Evolutionary conservation across 1,140 invertebrate species (phyloP), one percentile per base, ranked within the genome.

Genomic region (Fopius arisanus): DNA sequence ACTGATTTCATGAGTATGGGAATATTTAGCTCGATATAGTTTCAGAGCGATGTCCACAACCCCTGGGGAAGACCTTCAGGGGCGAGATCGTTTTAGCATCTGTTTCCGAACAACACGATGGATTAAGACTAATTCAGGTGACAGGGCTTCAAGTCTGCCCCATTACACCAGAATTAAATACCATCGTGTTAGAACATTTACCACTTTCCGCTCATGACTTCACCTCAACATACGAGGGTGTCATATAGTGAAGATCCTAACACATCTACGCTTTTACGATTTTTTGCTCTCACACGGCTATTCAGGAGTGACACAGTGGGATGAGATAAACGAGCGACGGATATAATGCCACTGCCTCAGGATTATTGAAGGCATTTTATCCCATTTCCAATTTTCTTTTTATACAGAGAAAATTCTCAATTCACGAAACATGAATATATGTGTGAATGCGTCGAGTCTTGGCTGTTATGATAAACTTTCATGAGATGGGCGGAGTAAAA

Each of bases 121-220:
- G 74, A 68, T 73, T 63, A 33, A 12, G 23, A 59, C 41, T 70
- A 75, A 75, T 72, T 75, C 68, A 70, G 69, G 62, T 72, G 74
- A 28, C 54, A 26, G 10, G 28, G 70, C 48, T 72, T 48, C n/a
- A 41, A 21, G 54, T 51, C 29, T 75, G 62, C 48, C 28, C 70
- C 66, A 75, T 73, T 70, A 72, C 66, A 51, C 48, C 12, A 75
- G 66, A 69, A 66, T 72, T 72, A 70, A 72, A 72, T 43, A 51
- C 28, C 26, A 29, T 26, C 68, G 19, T 72, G 41, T 43, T 31
- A 7, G 48, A 26, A 28, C 23, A 28, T 62, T 21, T 26, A 23
- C 66, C 65, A 33, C 66, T 26, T 28, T 33, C 48, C 48, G 28
- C 19, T 54, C n/a, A 37, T 41, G 29, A 26, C 10, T 59, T 59